Conservation (phyloP, 1,140 invertebrate genomes). For the Atta colombica region DNA sequence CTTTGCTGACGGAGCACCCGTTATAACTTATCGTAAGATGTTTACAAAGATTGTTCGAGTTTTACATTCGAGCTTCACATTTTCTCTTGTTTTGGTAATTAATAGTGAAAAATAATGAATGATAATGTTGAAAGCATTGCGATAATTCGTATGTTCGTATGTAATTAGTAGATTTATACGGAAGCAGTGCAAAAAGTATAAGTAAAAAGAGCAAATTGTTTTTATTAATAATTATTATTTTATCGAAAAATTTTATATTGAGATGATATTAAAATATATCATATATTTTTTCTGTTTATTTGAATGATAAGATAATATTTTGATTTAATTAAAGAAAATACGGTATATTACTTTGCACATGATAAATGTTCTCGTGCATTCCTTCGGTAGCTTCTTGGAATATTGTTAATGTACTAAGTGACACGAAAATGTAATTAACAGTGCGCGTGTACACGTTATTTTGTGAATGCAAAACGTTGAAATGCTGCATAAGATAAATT, state of each 20-base stretch:
- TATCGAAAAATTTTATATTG: neutral
- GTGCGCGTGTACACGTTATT: neutral
- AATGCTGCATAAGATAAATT: neutral
- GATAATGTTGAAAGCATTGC: neutral
- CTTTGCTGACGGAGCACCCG: conserved; percentile 12
- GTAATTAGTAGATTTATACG: neutral
- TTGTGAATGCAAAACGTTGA: neutral
- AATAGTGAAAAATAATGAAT: neutral
- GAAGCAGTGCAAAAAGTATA: neutral
- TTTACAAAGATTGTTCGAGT: neutral
- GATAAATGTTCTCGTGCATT: neutral
- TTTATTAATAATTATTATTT: neutral
- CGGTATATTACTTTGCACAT: neutral
- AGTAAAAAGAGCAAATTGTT: neutral
- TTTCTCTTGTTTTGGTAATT: neutral
- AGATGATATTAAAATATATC: neutral
- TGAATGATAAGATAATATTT: neutral
- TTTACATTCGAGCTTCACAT: neutral
- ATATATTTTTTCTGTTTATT: neutral
- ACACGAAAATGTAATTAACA: neutral
- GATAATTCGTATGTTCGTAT: neutral
- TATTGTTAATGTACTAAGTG: neutral
- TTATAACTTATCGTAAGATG: neutral
- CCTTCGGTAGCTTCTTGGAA: too few relatives aligned
- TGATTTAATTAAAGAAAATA: neutral